A percentile compares a stretch with the other conserved stretches of the same genome.
Conservation (phyloP, 2,888 invertebrate genomes). For the Drosophila kambysellisi region DNA sequence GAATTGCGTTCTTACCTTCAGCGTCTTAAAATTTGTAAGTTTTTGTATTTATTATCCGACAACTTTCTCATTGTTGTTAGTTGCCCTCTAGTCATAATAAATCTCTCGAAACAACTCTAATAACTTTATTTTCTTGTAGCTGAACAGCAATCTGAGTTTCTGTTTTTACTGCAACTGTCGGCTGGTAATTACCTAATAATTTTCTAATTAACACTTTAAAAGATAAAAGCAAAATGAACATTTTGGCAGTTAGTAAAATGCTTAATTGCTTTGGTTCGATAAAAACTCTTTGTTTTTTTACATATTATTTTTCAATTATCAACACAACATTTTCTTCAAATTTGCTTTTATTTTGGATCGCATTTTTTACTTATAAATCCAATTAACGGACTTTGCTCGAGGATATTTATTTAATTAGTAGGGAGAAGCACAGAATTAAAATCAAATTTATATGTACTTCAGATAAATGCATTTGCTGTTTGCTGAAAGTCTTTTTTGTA, state of each 20-base stretch:
- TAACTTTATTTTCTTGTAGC: slow-evolving; percentile 1
- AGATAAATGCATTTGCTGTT: neutral
- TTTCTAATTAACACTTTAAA: slow-evolving; percentile 44
- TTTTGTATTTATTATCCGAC: neutral
- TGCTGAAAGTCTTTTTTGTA: neutral
- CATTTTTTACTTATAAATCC: slow-evolving; percentile 17
- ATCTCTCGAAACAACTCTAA: neutral
- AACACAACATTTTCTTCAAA: slow-evolving; percentile 9
- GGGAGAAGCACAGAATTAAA: neutral
- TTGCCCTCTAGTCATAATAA: neutral
- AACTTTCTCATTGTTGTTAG: neutral
- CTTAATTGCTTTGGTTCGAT: slow-evolving; percentile 1
- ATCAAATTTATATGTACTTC: neutral
- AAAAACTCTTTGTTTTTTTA: slow-evolving; percentile 18
- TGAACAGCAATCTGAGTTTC: slow-evolving; percentile 14
- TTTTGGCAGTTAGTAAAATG: slow-evolving; percentile 23
- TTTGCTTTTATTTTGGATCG: slow-evolving; percentile 2
- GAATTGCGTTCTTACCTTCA: neutral
- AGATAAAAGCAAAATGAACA: slow-evolving; percentile 52
- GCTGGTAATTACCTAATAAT: slow-evolving; percentile 57
- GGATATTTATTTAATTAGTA: slow-evolving; percentile 34
- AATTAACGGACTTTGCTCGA: slow-evolving; percentile 34
- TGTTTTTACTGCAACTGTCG: slow-evolving; percentile 54
- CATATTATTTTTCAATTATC: slow-evolving; percentile 37
- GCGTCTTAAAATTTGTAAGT: neutral